phyloP scores from a whole-genome alignment of 2,113 vertebrate species.

The Tachysurus vachellii region DNA sequence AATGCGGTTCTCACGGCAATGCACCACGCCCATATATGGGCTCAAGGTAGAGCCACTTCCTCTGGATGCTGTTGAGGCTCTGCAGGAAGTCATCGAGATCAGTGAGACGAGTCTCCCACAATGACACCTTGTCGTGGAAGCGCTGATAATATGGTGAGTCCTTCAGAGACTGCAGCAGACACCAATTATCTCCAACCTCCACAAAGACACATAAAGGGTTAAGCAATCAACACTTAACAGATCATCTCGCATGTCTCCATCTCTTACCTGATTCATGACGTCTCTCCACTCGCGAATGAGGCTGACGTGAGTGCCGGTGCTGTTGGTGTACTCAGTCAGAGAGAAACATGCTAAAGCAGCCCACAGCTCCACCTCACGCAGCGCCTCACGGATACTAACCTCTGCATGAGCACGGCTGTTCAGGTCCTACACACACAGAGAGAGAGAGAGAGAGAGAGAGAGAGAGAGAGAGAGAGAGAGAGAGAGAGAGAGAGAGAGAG shows the following conservation, averaged over 20 bases:
- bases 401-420: conserved; percentile 95
- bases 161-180: conserved; percentile 95
- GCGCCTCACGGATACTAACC: conserved; percentile 91
- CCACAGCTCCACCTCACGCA: conserved; percentile 96
- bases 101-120: conserved; percentile 92
- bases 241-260: background rate
- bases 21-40: conserved; percentile 95
- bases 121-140: conserved; percentile 93
- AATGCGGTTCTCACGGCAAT: conserved; percentile 91
- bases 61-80: conserved; percentile 94
- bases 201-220: background rate
- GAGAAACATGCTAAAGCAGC: conserved; percentile 85
- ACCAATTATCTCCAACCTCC: conserved; percentile 95
- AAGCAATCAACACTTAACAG: background rate
- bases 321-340: conserved; percentile 87
- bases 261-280: conserved; percentile 89
- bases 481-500: no score
- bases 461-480: no score
- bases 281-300: conserved; percentile 99
- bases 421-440: conserved; percentile 80
- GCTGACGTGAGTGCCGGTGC: conserved; percentile 75
- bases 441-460: no score
- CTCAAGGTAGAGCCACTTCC: conserved; percentile 98
- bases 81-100: conserved; percentile 92
- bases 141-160: conserved; percentile 93